phyloP scores from a whole-genome alignment of 92 coral and sea anemone species.

The Phenganax stokvisi region DNA sequence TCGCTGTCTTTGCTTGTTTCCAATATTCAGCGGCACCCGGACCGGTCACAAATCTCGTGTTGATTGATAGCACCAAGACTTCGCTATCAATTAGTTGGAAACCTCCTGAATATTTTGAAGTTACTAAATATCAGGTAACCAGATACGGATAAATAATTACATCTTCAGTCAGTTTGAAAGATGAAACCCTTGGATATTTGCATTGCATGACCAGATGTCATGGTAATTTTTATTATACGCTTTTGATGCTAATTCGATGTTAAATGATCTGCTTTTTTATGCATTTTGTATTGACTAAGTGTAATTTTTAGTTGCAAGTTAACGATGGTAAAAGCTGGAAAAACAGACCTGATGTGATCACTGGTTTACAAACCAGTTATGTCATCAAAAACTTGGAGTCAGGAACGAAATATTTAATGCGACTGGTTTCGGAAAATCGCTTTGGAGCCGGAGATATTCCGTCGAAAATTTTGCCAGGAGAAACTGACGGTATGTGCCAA shows the following conservation, averaged over 20 bases:
- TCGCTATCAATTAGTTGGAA: constrained; percentile 1
- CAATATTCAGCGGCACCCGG: constrained; percentile 10
- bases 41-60: neutral
- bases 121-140: neutral
- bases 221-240: too few relatives aligned
- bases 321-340: neutral
- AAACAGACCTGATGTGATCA: neutral
- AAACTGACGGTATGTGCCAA: constrained; percentile 7
- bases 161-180: too few relatives aligned
- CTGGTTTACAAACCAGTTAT: constrained; percentile 12
- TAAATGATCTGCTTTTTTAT: too few relatives aligned
- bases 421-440: neutral
- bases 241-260: too few relatives aligned
- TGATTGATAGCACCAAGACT: neutral
- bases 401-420: constrained; percentile 14
- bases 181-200: too few relatives aligned
- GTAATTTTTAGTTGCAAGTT: too few relatives aligned
- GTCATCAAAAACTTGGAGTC: neutral
- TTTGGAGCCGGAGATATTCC: neutral
- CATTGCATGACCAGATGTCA: too few relatives aligned
- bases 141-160: too few relatives aligned
- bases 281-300: too few relatives aligned
- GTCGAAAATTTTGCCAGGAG: neutral
- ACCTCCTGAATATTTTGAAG: neutral
- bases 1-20: neutral